Evolutionary conservation across 2,888 invertebrate genomes (phyloP).

Genomic region (Thelaira solivaga): DNA sequence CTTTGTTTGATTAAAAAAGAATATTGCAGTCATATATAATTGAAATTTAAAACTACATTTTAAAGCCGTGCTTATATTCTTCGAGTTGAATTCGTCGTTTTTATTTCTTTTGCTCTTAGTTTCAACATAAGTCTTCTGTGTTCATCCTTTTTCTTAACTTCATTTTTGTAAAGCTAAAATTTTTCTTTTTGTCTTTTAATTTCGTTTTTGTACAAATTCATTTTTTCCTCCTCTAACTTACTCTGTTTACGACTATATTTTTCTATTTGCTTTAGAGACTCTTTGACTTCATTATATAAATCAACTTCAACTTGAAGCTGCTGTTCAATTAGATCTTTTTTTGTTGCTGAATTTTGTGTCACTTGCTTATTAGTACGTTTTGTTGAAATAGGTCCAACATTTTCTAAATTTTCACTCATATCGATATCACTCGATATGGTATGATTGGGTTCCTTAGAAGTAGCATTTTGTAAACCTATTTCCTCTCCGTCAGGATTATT

Average conservation of each 20-base stretch:
- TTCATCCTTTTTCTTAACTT: background rate
- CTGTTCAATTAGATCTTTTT: slow-evolving; percentile 1
- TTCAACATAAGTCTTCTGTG: background rate
- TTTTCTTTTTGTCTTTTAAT: slow-evolving; percentile 7
- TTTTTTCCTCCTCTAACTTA: background rate
- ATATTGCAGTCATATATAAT: background rate
- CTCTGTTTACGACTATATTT: slow-evolving; percentile 7
- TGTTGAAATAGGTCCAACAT: background rate
- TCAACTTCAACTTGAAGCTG: slow-evolving; percentile 1
- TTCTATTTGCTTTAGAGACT: background rate
- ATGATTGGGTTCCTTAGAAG: background rate
- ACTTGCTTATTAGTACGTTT: background rate
- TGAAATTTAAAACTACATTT: background rate
- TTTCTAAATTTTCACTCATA: background rate
- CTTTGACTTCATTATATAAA: slow-evolving; percentile 9
- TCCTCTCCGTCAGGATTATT: slow-evolving; percentile 15
- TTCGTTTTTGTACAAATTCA: background rate
- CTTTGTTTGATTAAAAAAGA: no score
- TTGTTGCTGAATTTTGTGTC: no score
- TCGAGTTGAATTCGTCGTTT: background rate
- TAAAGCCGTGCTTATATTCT: background rate
- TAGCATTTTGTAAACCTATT: background rate
- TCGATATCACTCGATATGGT: no score
- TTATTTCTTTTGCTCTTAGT: background rate
- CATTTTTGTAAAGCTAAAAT: slow-evolving; percentile 3